A percentile compares a stretch with the other conserved stretches of the same genome.
These are phyloP conservation scores for Tachina grossa DNA, from an alignment of 2,888 invertebrate genomes.

Conservation along the genomic window DNA sequence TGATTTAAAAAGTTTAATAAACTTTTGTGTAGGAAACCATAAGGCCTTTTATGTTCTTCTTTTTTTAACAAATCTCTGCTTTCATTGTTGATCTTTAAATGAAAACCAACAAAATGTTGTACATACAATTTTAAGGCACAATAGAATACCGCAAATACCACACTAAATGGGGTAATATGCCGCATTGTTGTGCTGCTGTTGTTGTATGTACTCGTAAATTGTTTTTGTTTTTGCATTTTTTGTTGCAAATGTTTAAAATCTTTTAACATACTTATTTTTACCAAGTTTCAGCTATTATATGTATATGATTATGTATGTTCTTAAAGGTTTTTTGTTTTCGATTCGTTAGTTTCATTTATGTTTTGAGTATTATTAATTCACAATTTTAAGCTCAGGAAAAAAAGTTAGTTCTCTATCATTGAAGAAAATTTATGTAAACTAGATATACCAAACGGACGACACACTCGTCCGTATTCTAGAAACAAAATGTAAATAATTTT, in stretches of 20 bases:
- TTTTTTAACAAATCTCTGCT: constrained; percentile 14
- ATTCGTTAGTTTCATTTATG: constrained; percentile 24
- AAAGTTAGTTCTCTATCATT: too few species aligned
- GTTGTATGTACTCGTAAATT: background rate
- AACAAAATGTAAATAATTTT: too few species aligned
- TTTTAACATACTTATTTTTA: background rate
- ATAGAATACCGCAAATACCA: constrained; percentile 65
- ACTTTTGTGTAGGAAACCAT: constrained; percentile 29
- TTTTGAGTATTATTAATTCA: constrained; percentile 5
- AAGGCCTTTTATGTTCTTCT: constrained; percentile 45
- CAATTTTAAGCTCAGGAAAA: constrained; percentile 3
- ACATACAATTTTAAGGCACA: constrained; percentile 23
- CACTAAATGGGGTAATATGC: constrained; percentile 49
- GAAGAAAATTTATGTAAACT: too few species aligned
- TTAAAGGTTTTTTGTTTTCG: constrained; percentile 21
- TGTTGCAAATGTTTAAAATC: constrained; percentile 44
- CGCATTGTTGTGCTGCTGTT: background rate
- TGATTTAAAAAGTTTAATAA: constrained; percentile 59
- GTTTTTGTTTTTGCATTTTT: constrained; percentile 37
- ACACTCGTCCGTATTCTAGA: too few species aligned
- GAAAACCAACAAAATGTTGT: constrained; percentile 33
- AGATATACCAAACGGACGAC: too few species aligned
- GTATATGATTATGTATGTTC: background rate
- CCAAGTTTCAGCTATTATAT: constrained; percentile 1
- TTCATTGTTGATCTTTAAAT: constrained; percentile 30